phyloP scores from a whole-genome alignment of 2,797 vertebrate species.

The Cuculus canorus region DNA sequence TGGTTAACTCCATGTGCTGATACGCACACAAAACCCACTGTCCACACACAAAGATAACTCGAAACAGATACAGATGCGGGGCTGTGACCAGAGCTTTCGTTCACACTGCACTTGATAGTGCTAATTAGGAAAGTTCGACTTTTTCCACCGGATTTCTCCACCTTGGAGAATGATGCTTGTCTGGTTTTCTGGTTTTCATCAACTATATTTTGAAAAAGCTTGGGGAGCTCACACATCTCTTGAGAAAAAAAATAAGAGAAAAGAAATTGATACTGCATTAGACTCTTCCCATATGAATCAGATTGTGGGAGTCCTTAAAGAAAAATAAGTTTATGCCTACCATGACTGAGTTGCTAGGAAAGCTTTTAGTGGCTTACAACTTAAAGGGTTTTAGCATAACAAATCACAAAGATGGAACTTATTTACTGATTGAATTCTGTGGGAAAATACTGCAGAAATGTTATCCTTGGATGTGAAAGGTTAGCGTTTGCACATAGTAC shows the following conservation, averaged over 20 bases:
- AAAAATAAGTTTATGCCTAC: neutral
- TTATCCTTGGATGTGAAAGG: constrained; percentile 66
- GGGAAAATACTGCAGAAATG: constrained; percentile 68
- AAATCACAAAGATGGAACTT: constrained; percentile 61
- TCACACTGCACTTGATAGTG: neutral
- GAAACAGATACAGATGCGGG: neutral
- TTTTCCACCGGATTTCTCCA: neutral
- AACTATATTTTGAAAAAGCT: neutral
- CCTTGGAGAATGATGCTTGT: neutral
- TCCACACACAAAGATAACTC: neutral
- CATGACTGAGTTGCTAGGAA: constrained; percentile 10
- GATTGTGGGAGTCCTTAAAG: neutral
- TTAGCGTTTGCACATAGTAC: constrained; percentile 19
- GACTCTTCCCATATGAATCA: too few relatives aligned
- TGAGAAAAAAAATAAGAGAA: neutral
- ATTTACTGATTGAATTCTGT: constrained; percentile 62
- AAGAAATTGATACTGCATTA: neutral
- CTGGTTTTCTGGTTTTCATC: neutral
- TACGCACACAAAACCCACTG: neutral
- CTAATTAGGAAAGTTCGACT: neutral
- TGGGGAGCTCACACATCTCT: neutral
- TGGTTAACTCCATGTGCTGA: neutral
- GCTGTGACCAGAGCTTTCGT: neutral
- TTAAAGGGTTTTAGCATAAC: constrained; percentile 27
- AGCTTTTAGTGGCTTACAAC: constrained; percentile 31